A percentile compares a stretch with the other conserved stretches of the same genome.
Evolutionary conservation across 2,888 invertebrate species (phyloP).

Genomic region (Eristalis tenax): DNA sequence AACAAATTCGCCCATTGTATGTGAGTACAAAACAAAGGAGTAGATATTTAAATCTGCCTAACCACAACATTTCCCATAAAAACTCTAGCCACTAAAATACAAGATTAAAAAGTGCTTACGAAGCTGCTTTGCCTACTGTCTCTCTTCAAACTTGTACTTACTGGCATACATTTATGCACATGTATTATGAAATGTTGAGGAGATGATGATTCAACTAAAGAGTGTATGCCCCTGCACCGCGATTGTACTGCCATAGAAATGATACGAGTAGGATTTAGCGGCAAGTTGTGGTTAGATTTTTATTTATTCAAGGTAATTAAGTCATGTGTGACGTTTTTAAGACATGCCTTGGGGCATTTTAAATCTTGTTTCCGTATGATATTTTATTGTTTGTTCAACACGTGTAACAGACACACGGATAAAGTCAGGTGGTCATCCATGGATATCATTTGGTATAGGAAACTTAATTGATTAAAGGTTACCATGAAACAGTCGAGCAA

Average conservation of each 20-base stretch:
- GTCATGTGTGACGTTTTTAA: too few relatives aligned
- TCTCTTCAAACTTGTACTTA: neutral
- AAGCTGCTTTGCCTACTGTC: neutral
- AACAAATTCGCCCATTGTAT: neutral
- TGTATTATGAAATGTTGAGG: neutral
- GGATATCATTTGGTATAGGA: neutral
- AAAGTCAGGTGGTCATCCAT: neutral
- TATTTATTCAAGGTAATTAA: too few relatives aligned
- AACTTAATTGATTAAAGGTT: neutral
- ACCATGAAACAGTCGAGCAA: neutral
- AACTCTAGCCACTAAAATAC: neutral
- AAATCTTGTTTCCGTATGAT: too few relatives aligned
- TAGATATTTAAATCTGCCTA: neutral
- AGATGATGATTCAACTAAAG: neutral
- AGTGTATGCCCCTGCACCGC: too few relatives aligned
- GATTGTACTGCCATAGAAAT: too few relatives aligned
- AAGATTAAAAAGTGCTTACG: neutral
- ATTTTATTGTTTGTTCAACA: too few relatives aligned
- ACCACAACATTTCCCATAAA: too few relatives aligned
- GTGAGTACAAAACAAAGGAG: neutral
- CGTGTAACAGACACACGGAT: too few relatives aligned
- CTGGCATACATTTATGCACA: neutral
- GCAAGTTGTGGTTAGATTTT: too few relatives aligned
- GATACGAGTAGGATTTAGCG: too few relatives aligned
- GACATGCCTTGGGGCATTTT: too few relatives aligned